phyloP scores from a whole-genome alignment of 2,888 invertebrate genomes.

The Notocelia uddmanniana region DNA sequence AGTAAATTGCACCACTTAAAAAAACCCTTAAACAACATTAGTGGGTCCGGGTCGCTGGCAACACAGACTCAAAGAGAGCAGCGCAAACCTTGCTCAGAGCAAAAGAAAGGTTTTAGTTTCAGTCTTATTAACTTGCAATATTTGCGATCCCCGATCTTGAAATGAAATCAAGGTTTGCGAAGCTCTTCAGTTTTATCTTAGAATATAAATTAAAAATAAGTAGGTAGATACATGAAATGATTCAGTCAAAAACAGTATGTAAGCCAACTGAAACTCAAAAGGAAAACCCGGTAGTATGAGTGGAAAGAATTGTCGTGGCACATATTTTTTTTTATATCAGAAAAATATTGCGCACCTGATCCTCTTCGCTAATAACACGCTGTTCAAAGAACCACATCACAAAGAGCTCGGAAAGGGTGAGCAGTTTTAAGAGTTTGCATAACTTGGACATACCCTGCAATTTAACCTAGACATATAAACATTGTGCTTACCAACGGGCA shows the following conservation, averaged over 20 bases:
- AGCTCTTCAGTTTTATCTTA: slow-evolving; percentile 4
- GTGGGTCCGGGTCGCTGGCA: slow-evolving; percentile 5
- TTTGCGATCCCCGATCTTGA: slow-evolving; percentile 28
- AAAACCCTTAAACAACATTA: slow-evolving; percentile 26
- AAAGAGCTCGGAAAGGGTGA: too few relatives aligned
- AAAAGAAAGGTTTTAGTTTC: slow-evolving; percentile 25
- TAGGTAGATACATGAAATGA: neutral
- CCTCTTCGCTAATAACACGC: too few relatives aligned
- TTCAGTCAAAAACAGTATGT: neutral
- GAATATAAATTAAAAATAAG: slow-evolving; percentile 9
- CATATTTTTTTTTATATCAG: too few relatives aligned
- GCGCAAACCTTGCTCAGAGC: slow-evolving; percentile 26
- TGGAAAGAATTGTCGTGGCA: too few relatives aligned
- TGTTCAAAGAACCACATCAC: too few relatives aligned
- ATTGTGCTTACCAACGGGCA: too few relatives aligned
- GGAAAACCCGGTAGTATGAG: neutral
- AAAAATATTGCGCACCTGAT: too few relatives aligned
- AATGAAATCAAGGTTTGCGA: slow-evolving; percentile 8
- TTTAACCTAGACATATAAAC: too few relatives aligned
- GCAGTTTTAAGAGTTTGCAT: too few relatives aligned
- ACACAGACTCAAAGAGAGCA: slow-evolving; percentile 38
- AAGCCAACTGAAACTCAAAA: slow-evolving; percentile 14
- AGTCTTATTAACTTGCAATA: slow-evolving; percentile 38
- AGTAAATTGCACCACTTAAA: slow-evolving; percentile 34
- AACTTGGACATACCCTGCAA: too few relatives aligned